Evolutionary conservation across 1,140 invertebrate genomes (phyloP), one percentile per base, ranked within the genome.

Genomic region (Pseudomyrmex pallidus): DNA sequence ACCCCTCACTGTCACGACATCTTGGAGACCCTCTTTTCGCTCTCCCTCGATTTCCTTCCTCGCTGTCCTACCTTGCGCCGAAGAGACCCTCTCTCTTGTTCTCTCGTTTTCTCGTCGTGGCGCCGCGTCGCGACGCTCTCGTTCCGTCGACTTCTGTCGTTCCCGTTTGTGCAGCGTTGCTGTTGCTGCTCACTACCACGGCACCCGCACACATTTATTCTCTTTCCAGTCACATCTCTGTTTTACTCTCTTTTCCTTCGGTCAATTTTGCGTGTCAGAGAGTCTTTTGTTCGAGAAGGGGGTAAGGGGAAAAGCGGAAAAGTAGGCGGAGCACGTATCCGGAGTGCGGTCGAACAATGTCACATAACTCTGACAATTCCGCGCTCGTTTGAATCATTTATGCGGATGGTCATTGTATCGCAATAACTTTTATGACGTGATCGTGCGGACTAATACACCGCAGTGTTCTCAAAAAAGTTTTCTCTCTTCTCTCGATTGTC

Each of bases 191-290:
- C 54, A 7, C 20, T 35, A 35, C 35, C 35, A 35, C 48, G 35
- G n/a, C 35, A 35, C 35, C 46, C 82, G 17, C 62, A 72, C 76
- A 59, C 76, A 70, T 82, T 74, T 70, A 73, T 82, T n/a, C 78
- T 57, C 74, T 80, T 72, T 59, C 70, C 74, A 56, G 62, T 56
- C 61, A 54, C 66, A 70, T 83, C 66, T 57, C 72, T 61, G 68
- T 57, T 82, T 84, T 80, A 56, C 61, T 44, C 50, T 46, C 67
- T 77, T 50, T 72, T 74, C 70, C 78, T 77, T 85, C 74, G 83
- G 78, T 87, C 85, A 90, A 89, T 90, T 90, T 89, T 84, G 88
- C 88, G 87, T 89, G 88, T 85, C 88, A 87, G 77, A 63, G 74
- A 83, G 80, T 82, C 83, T 66, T 90, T 90, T 87, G 77, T 82